Base-by-base conservation (phyloP, 2,888 invertebrate species). In the Stenodera caucasica region DNA sequence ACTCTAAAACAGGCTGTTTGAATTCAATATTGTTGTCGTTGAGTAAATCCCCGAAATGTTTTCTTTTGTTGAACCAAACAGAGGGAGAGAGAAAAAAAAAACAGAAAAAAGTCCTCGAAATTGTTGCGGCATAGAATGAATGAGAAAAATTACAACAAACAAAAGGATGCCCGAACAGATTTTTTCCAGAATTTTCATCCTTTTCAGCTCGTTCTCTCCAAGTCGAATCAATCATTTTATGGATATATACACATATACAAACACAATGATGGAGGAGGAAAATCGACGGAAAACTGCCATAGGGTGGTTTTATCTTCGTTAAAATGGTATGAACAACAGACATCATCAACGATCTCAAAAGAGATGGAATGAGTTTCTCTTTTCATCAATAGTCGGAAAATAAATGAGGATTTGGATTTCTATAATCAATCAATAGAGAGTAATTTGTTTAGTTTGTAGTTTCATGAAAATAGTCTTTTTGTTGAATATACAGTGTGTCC, bases 1-100 rank as follows among this genome's bases (percentile, higher is more conserved):
- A 60, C 67, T 68, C n/a, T n/a, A n/a, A 70, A 71, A 65, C 54
- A 63, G 69, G 70, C 60, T 66, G 61, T 72, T 72, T 70, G 65
- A 69, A 71, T 72, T 70, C 71, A 62, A 63, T 62, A 65, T 67
- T 65, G 65, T 67, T 61, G 50, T 49, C 40, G 49, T 56, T 54
- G 33, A 30, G 37, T 57, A 49, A 23, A 57, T 52, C 37, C 40
- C 35, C 23, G 32, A 53, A 18, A 21, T 64, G 64, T 62, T 52
- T 63, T 52, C 49, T 53, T n/a, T n/a, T n/a, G n/a, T n/a, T n/a
- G n/a, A n/a, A n/a, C n/a, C n/a, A n/a, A n/a, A 57, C 11, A 21
- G n/a, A 14, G 40, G 35, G 14, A 18, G 4, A 15, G n/a, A 8
- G 12, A 49, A 15, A 21, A 8, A 11, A 26, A 54, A 30, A 26